Evolutionary conservation across 2,888 invertebrate genomes (phyloP), one percentile per base, ranked within the genome.

Genomic region (Actias luna): DNA sequence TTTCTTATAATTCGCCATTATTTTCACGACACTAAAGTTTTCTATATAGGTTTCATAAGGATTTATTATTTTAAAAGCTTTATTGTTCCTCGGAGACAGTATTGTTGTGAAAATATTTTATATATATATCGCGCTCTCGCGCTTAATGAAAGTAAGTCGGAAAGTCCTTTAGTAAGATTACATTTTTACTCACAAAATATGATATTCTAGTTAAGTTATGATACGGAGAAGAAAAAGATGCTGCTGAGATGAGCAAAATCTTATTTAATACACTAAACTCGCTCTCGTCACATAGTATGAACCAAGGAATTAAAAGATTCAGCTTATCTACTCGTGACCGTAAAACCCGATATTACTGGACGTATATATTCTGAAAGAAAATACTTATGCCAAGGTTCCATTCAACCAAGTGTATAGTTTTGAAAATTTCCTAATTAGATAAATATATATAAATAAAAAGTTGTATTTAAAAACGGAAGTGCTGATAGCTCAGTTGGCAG

Each of bases 1-100:
- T 16, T 46, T 46, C 22, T 46, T 8, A 46, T n/a, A 46, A 46
- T 46, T 46, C 18, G 14, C 8, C 25, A 25, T 22, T 52, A 52
- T 64, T 63, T 62, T 60, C 22, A 65, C 60, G 58, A 62, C 59
- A 52, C 22, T 57, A 39, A 55, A 18, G 59, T 29, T 18, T 59
- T 42, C 42, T 7, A 36, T 64, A 62, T 36, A 1, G 61, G 16
- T 59, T 64, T 69, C 67, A 65, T 65, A 57, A 12, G 42, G 60
- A 70, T 67, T 68, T 70, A 69, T 70, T 46, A 63, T 66, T 61
- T 65, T 68, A 67, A 65, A 66, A 50, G 68, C 66, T 68, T 75
- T 67, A 66, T 71, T 71, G 66, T 70, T 69, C 62, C 16, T 18
- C n/a, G 16, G 55, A 60, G 67, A 42, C 63, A 29, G 58, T 64